Conservation (phyloP, 2,797 vertebrate species). For the Rhynchonycteris naso region DNA sequence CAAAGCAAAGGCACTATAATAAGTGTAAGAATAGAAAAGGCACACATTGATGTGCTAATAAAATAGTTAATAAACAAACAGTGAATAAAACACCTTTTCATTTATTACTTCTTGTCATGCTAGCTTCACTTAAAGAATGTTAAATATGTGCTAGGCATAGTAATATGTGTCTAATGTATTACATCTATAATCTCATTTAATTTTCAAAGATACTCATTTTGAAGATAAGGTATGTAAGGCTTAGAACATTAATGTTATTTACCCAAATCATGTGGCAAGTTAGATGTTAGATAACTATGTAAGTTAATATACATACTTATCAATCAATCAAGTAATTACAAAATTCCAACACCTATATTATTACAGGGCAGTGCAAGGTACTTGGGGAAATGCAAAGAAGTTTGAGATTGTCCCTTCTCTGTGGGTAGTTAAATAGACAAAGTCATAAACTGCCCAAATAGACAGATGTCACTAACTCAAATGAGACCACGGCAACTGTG, state of each 20-base stretch:
- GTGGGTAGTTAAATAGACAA: background rate
- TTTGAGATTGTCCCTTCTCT: background rate
- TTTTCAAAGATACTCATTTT: conserved; percentile 1
- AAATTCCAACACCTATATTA: background rate
- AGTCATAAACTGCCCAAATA: background rate
- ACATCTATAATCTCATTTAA: background rate
- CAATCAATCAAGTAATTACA: background rate
- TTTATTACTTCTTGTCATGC: background rate
- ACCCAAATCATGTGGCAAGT: background rate
- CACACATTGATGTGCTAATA: background rate
- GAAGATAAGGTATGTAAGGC: conserved; percentile 1
- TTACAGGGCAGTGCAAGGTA: background rate
- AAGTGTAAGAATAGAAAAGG: conserved; percentile 22
- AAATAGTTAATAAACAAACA: background rate
- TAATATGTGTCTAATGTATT: background rate
- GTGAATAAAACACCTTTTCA: background rate
- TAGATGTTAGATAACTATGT: background rate
- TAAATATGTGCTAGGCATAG: background rate
- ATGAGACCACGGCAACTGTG: background rate
- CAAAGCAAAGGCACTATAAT: background rate
- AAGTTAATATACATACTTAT: background rate
- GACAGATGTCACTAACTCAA: background rate
- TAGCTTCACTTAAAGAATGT: conserved; percentile 16
- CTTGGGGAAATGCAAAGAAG: background rate
- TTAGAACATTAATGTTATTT: conserved; percentile 32